Evolutionary conservation across 2,113 vertebrate genomes (phyloP), one percentile per base, ranked within the genome.

Genomic region (Alectura lathami): DNA sequence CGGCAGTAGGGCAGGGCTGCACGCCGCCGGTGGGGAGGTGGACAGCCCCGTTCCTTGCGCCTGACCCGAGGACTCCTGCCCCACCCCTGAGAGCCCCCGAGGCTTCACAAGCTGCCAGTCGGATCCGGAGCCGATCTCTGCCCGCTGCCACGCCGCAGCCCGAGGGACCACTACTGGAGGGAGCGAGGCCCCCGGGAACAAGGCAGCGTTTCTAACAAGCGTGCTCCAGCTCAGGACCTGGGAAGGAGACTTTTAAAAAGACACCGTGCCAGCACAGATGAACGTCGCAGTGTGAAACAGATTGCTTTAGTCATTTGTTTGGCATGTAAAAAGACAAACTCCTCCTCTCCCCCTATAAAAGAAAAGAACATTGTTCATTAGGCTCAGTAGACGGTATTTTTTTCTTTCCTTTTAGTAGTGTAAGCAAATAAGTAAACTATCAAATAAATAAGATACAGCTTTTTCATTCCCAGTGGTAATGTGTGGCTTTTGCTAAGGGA

Each of bases 161-260:
- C 47, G 34, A 40, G 11, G 59, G 23, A 70, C 6, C 4, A 63
- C 8, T 10, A 16, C 42, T 50, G 12, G 22, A 3, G 1, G 75
- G 5, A 76, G n/a, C 38, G 11, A 45, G 36, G 34, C 16, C 34
- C 34, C 24, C 14, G 16, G 2, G 6, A 23, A 94, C 29, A 13
- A 59, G 42, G 18, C 20, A 78, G 13, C 23, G 40, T 60, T 83
- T 60, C 27, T 21, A 53, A 3, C 3, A 3, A 13, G 11, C 32
- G 23, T 2, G 1, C 9, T 85, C 32, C 0, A 0, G 27, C 8
- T 62, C 12, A 70, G 18, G 8, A 1, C 4, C 1, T 79, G 45
- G 36, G 30, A 64, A 74, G 16, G 8, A 11, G 66, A 4, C 27
- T 77, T 89, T 66, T 30, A 48, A 47, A 79, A 92, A 90, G 42